Evolutionary conservation across 2,113 vertebrate genomes (phyloP).

Genomic region (Tyrannus savana): DNA sequence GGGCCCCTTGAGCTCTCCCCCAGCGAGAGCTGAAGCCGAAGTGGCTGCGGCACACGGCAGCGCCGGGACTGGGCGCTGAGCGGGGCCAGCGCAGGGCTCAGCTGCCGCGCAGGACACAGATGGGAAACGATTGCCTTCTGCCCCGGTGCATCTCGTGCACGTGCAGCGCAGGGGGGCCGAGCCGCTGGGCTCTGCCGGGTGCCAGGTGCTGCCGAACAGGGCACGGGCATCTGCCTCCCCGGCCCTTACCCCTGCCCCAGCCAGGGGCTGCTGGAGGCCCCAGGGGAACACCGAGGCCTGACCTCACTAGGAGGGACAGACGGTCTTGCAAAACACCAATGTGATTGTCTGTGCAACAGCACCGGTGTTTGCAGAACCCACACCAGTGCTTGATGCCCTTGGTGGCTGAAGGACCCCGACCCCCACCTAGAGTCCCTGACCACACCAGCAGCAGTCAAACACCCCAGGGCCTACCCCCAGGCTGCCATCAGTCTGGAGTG

Average conservation of each 20-base stretch:
- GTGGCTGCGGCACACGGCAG: not conserved
- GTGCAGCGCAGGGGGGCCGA: not conserved
- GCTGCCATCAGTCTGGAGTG: not conserved
- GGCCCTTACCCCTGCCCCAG: not conserved
- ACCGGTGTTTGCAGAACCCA: not conserved
- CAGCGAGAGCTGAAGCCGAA: not conserved
- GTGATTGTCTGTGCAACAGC: not conserved
- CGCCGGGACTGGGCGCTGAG: not conserved
- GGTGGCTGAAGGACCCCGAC: not conserved
- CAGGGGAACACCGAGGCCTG: not conserved
- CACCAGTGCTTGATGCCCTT: not conserved
- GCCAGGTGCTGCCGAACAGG: conserved; percentile 32
- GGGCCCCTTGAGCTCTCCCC: not conserved
- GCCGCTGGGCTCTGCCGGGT: not conserved
- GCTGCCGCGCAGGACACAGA: conserved; percentile 64
- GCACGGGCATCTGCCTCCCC: not conserved
- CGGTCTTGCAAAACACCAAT: not conserved
- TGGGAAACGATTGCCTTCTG: conserved; percentile 72
- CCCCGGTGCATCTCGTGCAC: conserved; percentile 55
- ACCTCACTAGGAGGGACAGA: not conserved
- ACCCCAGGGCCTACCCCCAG: not conserved
- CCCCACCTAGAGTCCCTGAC: rapidly evolving
- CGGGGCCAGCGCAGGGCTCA: conserved; percentile 40
- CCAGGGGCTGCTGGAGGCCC: not conserved
- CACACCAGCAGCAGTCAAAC: not conserved